phyloP scores from a whole-genome alignment of 2,113 vertebrate species.

The Eira barbara region DNA sequence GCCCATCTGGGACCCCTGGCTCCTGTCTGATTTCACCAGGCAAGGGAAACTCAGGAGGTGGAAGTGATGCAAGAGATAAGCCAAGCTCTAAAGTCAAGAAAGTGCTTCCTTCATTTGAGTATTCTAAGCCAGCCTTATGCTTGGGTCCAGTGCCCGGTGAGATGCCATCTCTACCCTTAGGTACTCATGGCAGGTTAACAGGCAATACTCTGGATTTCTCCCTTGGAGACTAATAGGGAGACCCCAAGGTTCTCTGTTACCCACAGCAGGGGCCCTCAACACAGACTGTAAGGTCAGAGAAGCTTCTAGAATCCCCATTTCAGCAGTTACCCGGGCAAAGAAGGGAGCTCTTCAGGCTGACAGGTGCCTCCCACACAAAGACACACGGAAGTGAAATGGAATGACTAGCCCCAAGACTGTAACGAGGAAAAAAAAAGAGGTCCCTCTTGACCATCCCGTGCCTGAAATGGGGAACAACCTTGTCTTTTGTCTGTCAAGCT shows the following conservation, averaged over 20 bases:
- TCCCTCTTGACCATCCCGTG: neutral
- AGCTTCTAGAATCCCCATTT: neutral
- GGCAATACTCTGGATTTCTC: neutral
- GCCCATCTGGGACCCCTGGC: no score
- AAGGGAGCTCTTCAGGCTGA: neutral
- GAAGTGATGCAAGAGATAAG: neutral
- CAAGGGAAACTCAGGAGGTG: neutral
- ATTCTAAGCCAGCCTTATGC: neutral
- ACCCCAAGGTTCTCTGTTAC: neutral
- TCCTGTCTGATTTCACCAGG: neutral
- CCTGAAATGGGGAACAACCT: neutral
- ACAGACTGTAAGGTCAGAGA: neutral
- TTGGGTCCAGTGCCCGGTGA: no score
- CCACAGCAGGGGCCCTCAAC: neutral
- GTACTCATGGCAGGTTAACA: no score
- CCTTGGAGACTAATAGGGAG: neutral
- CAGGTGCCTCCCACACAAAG: rapidly evolving
- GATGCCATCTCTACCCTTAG: neutral
- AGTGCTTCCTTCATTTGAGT: rapidly evolving
- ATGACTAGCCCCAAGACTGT: neutral
- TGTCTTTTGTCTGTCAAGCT: neutral
- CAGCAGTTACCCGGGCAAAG: neutral
- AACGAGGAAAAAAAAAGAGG: neutral
- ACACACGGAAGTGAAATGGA: neutral
- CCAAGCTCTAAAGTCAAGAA: neutral